Evolutionary conservation across 2,888 invertebrate species (phyloP).

Genomic region (Sthenelais limicola): DNA sequence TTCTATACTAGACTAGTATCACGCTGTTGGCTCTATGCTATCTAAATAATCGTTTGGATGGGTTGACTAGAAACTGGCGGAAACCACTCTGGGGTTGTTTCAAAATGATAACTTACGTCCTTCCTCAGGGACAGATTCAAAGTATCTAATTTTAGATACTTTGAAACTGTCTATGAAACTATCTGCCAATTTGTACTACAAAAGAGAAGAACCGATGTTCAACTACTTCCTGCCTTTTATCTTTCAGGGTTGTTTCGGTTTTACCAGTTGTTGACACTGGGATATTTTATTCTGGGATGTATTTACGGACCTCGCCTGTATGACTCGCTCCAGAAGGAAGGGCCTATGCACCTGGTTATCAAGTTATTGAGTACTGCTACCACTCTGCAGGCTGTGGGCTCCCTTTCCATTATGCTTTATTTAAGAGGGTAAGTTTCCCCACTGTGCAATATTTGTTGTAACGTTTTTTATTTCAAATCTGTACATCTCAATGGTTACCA

Average conservation of each 20-base stretch:
- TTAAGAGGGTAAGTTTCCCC: constrained; percentile 60
- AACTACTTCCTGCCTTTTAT: not conserved
- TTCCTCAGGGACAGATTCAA: too few species aligned
- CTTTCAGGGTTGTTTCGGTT: constrained; percentile 64
- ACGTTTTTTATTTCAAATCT: too few species aligned
- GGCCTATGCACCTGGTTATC: constrained; percentile 69
- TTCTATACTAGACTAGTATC: too few species aligned
- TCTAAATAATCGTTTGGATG: too few species aligned
- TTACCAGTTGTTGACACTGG: constrained; percentile 65
- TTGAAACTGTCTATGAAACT: too few species aligned
- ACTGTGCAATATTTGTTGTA: too few species aligned
- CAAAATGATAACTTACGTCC: too few species aligned
- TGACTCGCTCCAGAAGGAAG: constrained; percentile 65
- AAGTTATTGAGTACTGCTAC: constrained; percentile 62
- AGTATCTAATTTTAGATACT: too few species aligned
- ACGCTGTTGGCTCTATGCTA: too few species aligned
- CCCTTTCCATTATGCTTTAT: constrained; percentile 65
- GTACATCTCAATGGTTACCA: too few species aligned
- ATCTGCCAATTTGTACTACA: not conserved
- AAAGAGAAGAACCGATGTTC: not conserved
- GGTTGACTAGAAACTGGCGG: too few species aligned
- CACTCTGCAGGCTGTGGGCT: constrained; percentile 61
- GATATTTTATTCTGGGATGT: constrained; percentile 67
- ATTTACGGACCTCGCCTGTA: constrained; percentile 64
- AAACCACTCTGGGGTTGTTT: too few species aligned